These are phyloP conservation scores for Nezara viridula DNA, from an alignment of 2,888 invertebrate genomes.

Conservation along the genomic window DNA sequence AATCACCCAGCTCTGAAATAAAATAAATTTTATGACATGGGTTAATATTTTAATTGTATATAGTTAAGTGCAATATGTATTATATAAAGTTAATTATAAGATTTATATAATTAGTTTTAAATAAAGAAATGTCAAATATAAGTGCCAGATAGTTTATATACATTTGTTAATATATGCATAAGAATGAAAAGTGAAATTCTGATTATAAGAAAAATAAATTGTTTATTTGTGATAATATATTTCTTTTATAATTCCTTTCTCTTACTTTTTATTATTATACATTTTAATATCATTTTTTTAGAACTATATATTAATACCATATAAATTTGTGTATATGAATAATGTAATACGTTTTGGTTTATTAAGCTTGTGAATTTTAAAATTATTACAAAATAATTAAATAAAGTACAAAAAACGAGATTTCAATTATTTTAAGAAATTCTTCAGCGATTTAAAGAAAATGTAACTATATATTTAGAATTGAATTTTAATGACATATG, in stretches of 20 bases:
- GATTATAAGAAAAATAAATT: constrained; percentile 29
- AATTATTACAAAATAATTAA: no score
- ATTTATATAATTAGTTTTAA: constrained; percentile 22
- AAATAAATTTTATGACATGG: constrained; percentile 42
- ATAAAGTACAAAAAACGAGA: no score
- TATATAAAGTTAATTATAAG: constrained; percentile 25
- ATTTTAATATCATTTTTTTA: not conserved
- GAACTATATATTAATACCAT: no score
- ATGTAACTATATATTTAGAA: no score
- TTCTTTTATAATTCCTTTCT: not conserved
- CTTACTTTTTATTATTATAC: not conserved
- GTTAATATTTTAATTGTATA: constrained; percentile 2
- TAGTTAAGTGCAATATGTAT: constrained; percentile 57
- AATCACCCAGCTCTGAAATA: constrained; percentile 40
- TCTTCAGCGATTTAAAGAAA: no score
- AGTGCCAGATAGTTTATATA: constrained; percentile 50
- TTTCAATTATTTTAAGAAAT: no score
- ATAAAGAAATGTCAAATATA: constrained; percentile 28
- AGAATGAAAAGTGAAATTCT: not conserved
- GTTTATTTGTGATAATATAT: constrained; percentile 35
- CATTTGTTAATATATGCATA: not conserved
- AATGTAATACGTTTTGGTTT: no score
- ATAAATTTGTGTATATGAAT: no score
- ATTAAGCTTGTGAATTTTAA: no score
- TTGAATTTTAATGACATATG: no score